Evolutionary conservation across 2,888 invertebrate genomes (phyloP), one percentile per base, ranked within the genome.

Genomic region (Dysmachus trigonus): DNA sequence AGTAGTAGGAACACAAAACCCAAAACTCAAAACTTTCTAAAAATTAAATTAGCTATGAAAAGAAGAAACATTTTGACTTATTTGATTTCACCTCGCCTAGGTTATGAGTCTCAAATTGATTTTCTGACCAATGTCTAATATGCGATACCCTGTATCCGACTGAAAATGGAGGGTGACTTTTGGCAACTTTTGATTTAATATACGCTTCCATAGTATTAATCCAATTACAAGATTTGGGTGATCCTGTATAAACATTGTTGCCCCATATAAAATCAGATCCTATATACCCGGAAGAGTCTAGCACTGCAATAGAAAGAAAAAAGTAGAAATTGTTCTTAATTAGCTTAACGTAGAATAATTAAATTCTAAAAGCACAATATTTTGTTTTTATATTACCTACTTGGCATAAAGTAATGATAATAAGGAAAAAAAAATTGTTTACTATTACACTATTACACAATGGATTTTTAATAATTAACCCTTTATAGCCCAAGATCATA

Each of bases 1-100:
- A 6, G 86, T 86, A 86, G 41, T n/a, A 15, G 88, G 88, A 22
- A 88, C 81, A 84, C 88, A 88, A 18, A 88, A 86, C 22, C 88
- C 88, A 35, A 88, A 83, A 73, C 87, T 87, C 30, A 88, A 41
- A 27, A 88, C 86, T 30, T 87, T 87, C 88, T 88, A 38, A 41
- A 85, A 38, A 31, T 35, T 18, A 13, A 31, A 15, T 74, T n/a
- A n/a, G 0, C 2, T 74, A n/a, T 33, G 8, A 31, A n/a, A 74
- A 33, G 10, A 15, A 3, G n/a, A 15, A 33, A 18, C 15, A 74
- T 27, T 72, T 72, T 18, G 6, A 31, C n/a, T 31, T 33, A 18
- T 6, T 33, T 18, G 4, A 15, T 15, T 10, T 38, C 71, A 87
- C 87, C 53, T 87, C 86, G 79, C 73, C 86, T 30, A 81, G 7